A percentile compares a stretch with the other conserved stretches of the same genome.
Evolutionary conservation across 2,888 invertebrate genomes (phyloP).

Genomic region (Netelia virgata): DNA sequence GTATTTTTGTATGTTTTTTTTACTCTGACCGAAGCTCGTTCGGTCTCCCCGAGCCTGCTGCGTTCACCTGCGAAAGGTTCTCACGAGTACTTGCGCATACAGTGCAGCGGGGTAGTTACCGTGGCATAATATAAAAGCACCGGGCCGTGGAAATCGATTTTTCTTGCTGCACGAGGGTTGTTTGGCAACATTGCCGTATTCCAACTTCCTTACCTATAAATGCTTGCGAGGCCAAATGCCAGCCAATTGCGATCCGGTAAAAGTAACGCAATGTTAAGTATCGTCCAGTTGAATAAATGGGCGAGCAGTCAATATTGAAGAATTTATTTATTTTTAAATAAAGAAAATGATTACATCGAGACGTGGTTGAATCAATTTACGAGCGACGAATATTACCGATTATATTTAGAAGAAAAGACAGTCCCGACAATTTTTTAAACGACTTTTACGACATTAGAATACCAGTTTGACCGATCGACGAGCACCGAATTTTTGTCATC

Average conservation of each 20-base stretch:
- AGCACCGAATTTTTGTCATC: no score
- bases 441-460: no score
- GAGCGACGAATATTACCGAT: no score
- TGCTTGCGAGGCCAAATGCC: background rate
- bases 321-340: no score
- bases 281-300: background rate
- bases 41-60: background rate
- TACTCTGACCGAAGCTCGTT: slow-evolving; percentile 25
- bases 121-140: slow-evolving; percentile 37
- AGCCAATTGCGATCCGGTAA: background rate
- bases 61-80: slow-evolving; percentile 35
- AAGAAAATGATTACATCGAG: no score
- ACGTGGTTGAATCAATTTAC: no score
- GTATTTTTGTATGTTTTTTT: background rate
- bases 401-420: no score
- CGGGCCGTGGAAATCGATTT: slow-evolving; percentile 49
- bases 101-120: slow-evolving; percentile 30
- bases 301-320: no score
- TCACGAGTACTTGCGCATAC: slow-evolving; percentile 43
- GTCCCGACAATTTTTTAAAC: no score
- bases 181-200: slow-evolving; percentile 58
- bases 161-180: slow-evolving; percentile 46
- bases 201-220: slow-evolving; percentile 9
- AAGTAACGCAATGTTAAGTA: background rate
- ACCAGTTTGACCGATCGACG: no score